Evolutionary conservation across 2,888 invertebrate species (phyloP), one percentile per base, ranked within the genome.

Genomic region (Lithophane ornitopus): DNA sequence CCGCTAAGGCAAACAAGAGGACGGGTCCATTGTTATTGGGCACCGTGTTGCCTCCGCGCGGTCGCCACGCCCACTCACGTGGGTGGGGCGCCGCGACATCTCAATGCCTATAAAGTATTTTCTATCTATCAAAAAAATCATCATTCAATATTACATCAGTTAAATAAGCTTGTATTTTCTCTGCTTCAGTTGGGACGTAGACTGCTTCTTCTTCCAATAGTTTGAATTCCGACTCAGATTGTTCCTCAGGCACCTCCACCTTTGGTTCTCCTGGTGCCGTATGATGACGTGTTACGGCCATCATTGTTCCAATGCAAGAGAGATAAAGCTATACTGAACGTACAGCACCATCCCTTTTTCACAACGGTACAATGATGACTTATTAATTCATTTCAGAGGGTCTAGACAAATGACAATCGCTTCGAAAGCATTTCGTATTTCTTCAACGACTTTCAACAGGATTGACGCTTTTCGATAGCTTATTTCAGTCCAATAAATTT

Each of bases 71-170:
- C 34, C 34, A 4, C 34, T 34, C 34, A 34, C 34, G 34, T n/a
- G n/a, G n/a, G n/a, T n/a, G 34, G 34, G 34, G 34, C 34, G 34
- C 34, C 6, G 34, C 34, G 34, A 34, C 34, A 34, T 34, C 0
- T 34, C 34, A 6, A 34, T 34, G 6, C 4, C 4, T 34, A 6
- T 34, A 6, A 34, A 34, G 0, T 34, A 34, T 34, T 34, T 34
- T 34, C 34, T 34, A 34, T 34, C 6, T 34, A 34, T 46, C 7
- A 49, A 49, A 19, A 49, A 49, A 19, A 49, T 8, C 49, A 19
- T 22, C 16, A 58, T 28, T 58, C 28, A 58, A 56, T n/a, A n/a
- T 67, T 67, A 67, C 94, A 92, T 93, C 88, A 56, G 89, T 81
- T 12, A 95, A 6, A 78, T 44, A 0, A 80, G 85, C 7, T 11